Conservation (phyloP, 1,140 invertebrate genomes). For the Chironomus striatipennis region DNA sequence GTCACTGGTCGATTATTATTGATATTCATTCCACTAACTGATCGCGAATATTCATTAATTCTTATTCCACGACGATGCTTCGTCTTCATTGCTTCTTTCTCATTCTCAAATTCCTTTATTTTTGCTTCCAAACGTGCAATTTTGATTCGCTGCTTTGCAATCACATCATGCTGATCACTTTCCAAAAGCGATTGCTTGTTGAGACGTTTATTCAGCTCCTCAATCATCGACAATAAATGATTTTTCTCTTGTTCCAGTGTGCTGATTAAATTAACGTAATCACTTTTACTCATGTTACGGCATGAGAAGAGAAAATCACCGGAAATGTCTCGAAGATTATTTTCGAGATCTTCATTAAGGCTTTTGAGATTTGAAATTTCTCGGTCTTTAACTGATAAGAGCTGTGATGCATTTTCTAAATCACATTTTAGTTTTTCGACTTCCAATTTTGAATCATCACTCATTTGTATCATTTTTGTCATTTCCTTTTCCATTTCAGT, state of each 20-base stretch:
- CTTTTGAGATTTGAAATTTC: conserved; percentile 29
- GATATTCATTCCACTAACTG: conserved; percentile 32
- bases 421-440: conserved; percentile 27
- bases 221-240: conserved; percentile 30
- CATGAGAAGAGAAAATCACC: conserved; percentile 38
- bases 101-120: conserved; percentile 44
- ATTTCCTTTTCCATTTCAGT: conserved; percentile 48
- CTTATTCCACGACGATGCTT: conserved; percentile 37
- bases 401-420: conserved; percentile 31
- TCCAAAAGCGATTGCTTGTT: conserved; percentile 25
- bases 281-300: conserved; percentile 36
- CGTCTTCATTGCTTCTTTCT: conserved; percentile 45
- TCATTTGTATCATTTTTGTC: conserved; percentile 32
- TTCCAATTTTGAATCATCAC: conserved; percentile 28
- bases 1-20: not conserved
- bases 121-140: conserved; percentile 31
- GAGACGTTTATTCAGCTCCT: conserved; percentile 17
- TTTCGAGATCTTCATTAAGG: conserved; percentile 32
- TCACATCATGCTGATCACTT: conserved; percentile 35
- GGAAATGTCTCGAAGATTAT: conserved; percentile 34
- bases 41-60: conserved; percentile 36
- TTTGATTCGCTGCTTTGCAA: conserved; percentile 25
- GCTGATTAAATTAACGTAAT: conserved; percentile 23
- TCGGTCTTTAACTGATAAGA: conserved; percentile 29
- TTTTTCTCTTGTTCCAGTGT: conserved; percentile 29